phyloP scores from a whole-genome alignment of 1,140 invertebrate genomes.

The Heliconius himera region DNA sequence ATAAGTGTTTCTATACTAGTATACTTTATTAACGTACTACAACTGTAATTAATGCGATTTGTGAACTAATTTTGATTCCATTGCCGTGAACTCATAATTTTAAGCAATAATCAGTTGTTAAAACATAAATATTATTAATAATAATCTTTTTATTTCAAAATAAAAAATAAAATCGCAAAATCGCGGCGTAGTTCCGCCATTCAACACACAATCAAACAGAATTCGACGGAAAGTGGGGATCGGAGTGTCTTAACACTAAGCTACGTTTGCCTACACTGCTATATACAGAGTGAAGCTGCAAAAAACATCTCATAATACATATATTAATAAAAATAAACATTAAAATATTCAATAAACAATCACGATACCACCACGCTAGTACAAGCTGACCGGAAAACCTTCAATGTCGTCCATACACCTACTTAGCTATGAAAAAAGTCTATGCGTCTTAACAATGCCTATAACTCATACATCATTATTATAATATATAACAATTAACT shows the following conservation, averaged over 20 bases:
- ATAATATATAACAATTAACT: constrained; percentile 33
- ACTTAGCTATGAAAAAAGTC: constrained; percentile 34
- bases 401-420: constrained; percentile 22
- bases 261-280: no score
- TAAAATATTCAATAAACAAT: constrained; percentile 25
- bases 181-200: no score
- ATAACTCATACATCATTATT: background rate
- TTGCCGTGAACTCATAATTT: background rate
- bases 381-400: constrained; percentile 37
- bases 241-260: no score
- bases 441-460: constrained; percentile 26
- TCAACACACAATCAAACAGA: no score
- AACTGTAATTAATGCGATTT: background rate
- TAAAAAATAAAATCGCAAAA: no score
- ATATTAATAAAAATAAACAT: background rate
- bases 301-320: background rate
- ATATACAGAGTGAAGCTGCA: no score
- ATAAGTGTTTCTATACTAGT: background rate
- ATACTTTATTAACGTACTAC: background rate
- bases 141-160: no score
- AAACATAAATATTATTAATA: no score
- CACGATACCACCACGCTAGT: constrained; percentile 30
- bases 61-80: background rate
- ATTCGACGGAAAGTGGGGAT: no score
- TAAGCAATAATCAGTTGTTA: no score